A percentile compares a stretch with the other conserved stretches of the same genome.
These are phyloP conservation scores for Eulimnadia texana DNA, from an alignment of 1,140 invertebrate species.

Conservation along the genomic window DNA sequence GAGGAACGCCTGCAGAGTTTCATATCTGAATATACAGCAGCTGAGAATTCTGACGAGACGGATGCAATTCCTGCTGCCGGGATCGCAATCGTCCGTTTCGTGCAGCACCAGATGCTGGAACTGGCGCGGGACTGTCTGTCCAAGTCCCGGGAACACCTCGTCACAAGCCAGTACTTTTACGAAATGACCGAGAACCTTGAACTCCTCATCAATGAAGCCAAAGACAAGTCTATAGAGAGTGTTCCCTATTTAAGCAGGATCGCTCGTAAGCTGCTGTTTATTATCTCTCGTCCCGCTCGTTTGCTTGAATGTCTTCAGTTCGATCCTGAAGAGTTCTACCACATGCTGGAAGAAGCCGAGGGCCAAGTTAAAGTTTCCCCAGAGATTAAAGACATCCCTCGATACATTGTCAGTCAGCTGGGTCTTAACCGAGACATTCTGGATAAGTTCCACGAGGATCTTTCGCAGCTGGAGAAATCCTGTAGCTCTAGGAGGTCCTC, in stretches of 20 bases:
- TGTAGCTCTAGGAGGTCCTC: no score
- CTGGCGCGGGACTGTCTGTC: slow-evolving; percentile 87
- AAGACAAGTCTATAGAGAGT: slow-evolving; percentile 77
- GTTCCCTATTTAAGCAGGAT: slow-evolving; percentile 65
- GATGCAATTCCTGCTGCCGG: slow-evolving; percentile 46
- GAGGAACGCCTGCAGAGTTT: slow-evolving; percentile 72
- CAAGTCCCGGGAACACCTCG: slow-evolving; percentile 83
- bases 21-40: slow-evolving; percentile 55
- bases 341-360: slow-evolving; percentile 92
- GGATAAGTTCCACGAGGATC: slow-evolving; percentile 56
- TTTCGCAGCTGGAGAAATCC: slow-evolving; percentile 34
- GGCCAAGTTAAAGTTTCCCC: slow-evolving; percentile 69
- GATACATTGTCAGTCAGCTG: slow-evolving; percentile 94
- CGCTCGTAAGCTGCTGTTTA: slow-evolving; percentile 79
- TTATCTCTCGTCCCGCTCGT: slow-evolving; percentile 90
- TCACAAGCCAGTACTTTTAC: slow-evolving; percentile 88
- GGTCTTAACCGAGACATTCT: slow-evolving; percentile 88
- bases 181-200: slow-evolving; percentile 94
- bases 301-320: slow-evolving; percentile 96
- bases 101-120: slow-evolving; percentile 87
- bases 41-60: slow-evolving; percentile 32
- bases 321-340: slow-evolving; percentile 97
- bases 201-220: slow-evolving; percentile 71
- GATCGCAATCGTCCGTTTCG: slow-evolving; percentile 81
- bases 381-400: slow-evolving; percentile 88